phyloP scores from a whole-genome alignment of 2,888 invertebrate species.

The Pherbina coryleti region DNA sequence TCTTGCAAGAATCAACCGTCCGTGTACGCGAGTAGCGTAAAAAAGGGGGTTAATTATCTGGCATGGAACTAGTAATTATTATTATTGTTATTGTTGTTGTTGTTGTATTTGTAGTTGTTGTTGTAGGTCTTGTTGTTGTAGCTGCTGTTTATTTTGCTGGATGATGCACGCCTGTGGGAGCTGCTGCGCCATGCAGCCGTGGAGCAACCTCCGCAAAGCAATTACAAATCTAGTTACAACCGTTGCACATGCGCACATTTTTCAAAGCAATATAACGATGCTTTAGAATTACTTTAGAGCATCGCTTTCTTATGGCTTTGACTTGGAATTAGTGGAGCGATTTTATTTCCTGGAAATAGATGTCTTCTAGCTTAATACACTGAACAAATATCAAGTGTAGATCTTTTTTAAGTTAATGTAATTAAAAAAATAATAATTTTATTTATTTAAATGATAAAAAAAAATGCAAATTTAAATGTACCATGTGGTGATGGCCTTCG shows the following conservation, averaged over 20 bases:
- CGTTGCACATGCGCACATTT: slow-evolving; percentile 24
- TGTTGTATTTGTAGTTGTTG: not conserved
- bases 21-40: slow-evolving; percentile 16
- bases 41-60: slow-evolving; percentile 35
- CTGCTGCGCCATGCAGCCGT: not conserved
- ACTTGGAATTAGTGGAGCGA: not conserved
- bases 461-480: too few relatives aligned
- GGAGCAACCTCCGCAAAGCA: slow-evolving; percentile 11
- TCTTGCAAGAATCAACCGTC: not conserved
- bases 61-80: slow-evolving; percentile 35
- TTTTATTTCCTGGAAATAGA: not conserved
- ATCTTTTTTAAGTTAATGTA: too few relatives aligned
- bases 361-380: too few relatives aligned
- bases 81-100: slow-evolving; percentile 13
- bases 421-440: too few relatives aligned
- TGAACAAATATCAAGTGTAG: too few relatives aligned
- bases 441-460: too few relatives aligned
- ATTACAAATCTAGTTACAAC: slow-evolving; percentile 26
- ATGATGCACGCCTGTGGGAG: not conserved
- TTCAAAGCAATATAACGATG: too few relatives aligned
- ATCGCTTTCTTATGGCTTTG: not conserved
- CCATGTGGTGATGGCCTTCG: too few relatives aligned
- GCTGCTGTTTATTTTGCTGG: not conserved
- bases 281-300: too few relatives aligned
- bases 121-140: not conserved